Evolutionary conservation across 2,113 vertebrate genomes (phyloP).

Genomic region (Melanocharis versteri): DNA sequence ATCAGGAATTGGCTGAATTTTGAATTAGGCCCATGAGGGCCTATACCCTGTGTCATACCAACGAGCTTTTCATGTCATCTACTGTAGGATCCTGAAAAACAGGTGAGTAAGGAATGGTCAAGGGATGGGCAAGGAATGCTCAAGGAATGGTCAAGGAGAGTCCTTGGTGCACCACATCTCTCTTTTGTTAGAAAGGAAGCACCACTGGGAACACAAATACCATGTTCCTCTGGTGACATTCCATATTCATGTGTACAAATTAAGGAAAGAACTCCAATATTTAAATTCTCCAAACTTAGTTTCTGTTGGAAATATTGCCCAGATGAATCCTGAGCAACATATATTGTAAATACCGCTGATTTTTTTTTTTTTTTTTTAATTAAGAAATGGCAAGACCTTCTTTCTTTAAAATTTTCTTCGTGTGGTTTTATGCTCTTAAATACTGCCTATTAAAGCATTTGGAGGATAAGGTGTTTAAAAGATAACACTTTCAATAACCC

Average conservation of each 20-base stretch:
- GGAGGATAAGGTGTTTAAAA: neutral
- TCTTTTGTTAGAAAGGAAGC: neutral
- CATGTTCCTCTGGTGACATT: neutral
- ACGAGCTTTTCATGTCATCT: neutral
- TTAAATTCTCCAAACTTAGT: neutral
- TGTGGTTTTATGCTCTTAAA: neutral
- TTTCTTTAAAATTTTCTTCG: neutral
- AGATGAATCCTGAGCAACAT: neutral
- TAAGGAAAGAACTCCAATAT: neutral
- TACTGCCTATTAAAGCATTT: neutral
- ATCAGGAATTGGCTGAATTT: neutral
- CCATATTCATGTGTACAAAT: neutral
- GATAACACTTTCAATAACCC: neutral
- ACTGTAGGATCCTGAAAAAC: neutral
- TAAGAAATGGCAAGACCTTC: rapidly evolving
- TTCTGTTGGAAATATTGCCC: neutral
- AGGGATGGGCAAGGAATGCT: neutral
- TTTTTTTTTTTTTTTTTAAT: neutral
- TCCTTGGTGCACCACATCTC: neutral
- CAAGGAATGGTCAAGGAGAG: neutral
- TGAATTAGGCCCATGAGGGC: neutral
- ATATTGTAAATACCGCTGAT: neutral
- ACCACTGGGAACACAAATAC: neutral
- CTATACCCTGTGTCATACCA: neutral
- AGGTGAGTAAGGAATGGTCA: neutral